phyloP scores from a whole-genome alignment of 2,888 invertebrate species.

The Tupiocoris notatus region DNA sequence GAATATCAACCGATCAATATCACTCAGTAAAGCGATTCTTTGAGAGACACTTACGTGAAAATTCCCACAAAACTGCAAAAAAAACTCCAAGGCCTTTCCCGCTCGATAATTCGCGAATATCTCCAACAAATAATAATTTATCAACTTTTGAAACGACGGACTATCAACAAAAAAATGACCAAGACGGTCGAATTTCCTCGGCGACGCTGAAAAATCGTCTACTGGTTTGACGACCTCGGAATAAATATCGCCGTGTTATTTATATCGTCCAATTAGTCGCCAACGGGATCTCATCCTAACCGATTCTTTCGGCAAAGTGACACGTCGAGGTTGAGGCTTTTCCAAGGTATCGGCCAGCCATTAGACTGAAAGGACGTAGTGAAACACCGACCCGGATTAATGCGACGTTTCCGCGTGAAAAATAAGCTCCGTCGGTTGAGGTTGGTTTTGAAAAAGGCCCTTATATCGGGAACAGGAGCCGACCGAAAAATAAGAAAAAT shows the following conservation, averaged over 20 bases:
- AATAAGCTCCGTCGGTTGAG: slow-evolving; percentile 15
- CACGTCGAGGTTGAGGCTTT: not conserved
- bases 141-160: not conserved
- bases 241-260: not conserved
- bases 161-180: not conserved
- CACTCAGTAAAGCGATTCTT: too few species aligned
- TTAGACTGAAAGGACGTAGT: not conserved
- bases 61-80: too few species aligned
- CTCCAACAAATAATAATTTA: not conserved
- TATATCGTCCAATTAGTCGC: not conserved
- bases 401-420: slow-evolving; percentile 32
- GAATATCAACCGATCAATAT: too few species aligned
- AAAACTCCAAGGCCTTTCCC: too few species aligned
- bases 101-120: too few species aligned
- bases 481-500: not conserved
- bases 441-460: slow-evolving; percentile 1
- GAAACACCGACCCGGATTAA: slow-evolving; percentile 13
- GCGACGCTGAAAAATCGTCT: not conserved
- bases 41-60: too few species aligned
- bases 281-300: not conserved
- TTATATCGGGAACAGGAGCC: slow-evolving; percentile 32
- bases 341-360: not conserved
- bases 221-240: not conserved
- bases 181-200: not conserved
- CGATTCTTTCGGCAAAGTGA: not conserved